Evolutionary conservation across 2,797 vertebrate species (phyloP).

Genomic region (Muscicapa striata): DNA sequence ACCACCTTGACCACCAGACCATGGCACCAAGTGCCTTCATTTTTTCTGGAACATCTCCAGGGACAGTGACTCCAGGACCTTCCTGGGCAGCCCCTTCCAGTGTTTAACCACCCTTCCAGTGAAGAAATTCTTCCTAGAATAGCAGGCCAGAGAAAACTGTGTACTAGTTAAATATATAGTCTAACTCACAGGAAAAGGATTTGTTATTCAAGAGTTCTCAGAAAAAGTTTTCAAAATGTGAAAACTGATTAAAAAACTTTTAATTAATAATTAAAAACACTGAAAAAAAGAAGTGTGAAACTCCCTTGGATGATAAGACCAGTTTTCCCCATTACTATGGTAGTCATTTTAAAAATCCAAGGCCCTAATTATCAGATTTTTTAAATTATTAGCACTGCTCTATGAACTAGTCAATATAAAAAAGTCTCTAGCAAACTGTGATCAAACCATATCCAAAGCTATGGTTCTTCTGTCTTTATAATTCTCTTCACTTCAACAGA

Average conservation of each 20-base stretch:
- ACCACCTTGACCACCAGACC: background rate
- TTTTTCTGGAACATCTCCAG: background rate
- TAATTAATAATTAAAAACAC: background rate
- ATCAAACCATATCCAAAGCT: background rate
- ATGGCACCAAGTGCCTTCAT: background rate
- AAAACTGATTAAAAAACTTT: background rate
- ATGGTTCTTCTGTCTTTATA: background rate
- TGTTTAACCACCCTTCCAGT: background rate
- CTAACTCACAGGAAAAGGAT: background rate
- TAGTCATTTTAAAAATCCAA: background rate
- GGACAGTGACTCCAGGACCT: background rate
- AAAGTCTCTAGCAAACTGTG: background rate
- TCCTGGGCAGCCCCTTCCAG: background rate
- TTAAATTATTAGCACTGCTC: background rate
- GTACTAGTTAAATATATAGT: background rate
- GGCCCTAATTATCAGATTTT: background rate
- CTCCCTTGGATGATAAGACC: background rate
- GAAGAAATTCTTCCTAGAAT: background rate
- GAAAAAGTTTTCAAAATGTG: background rate
- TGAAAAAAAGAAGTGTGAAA: accelerated
- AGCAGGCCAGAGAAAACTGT: background rate
- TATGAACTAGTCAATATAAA: background rate
- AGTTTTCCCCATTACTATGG: background rate
- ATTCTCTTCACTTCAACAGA: background rate
- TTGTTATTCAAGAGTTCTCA: background rate